Evolutionary conservation across 2,797 vertebrate genomes (phyloP).

Genomic region (Pipistrellus pipistrellus): DNA sequence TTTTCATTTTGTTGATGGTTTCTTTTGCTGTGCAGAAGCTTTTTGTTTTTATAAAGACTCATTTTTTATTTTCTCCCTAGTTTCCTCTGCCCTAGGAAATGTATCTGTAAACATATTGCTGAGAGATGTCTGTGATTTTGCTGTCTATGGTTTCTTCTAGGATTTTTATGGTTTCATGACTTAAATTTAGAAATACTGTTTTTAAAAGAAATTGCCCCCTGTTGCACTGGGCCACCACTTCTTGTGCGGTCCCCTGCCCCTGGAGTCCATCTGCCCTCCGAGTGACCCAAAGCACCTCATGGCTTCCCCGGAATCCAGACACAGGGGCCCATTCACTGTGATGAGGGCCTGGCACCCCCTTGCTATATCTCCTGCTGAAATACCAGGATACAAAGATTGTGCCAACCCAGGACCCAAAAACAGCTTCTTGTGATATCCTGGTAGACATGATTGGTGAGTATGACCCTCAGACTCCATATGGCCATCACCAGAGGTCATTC

Average conservation of each 20-base stretch:
- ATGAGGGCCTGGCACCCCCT: not conserved
- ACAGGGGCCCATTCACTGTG: not conserved
- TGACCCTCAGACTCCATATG: not conserved
- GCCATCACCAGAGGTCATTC: not conserved
- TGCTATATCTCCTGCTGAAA: not conserved
- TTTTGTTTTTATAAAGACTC: too few relatives aligned
- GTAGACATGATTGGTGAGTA: not conserved
- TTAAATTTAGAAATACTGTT: not conserved
- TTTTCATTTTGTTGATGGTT: too few relatives aligned
- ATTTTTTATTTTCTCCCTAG: too few relatives aligned
- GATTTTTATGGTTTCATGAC: too few relatives aligned
- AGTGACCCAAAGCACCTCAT: not conserved
- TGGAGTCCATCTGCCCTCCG: not conserved
- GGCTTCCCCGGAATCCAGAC: not conserved
- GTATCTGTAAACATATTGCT: too few relatives aligned
- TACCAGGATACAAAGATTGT: not conserved
- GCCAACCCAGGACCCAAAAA: not conserved
- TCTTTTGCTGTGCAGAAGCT: too few relatives aligned
- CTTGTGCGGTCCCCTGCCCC: not conserved
- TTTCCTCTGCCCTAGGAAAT: too few relatives aligned
- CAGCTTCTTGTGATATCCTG: not conserved
- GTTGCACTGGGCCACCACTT: not conserved
- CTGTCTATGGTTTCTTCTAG: too few relatives aligned
- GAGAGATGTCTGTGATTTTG: too few relatives aligned
- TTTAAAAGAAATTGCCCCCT: not conserved